A percentile compares a stretch with the other conserved stretches of the same genome.
Conservation (phyloP, 2,888 invertebrate genomes). For the Chrysodeixis includens region DNA sequence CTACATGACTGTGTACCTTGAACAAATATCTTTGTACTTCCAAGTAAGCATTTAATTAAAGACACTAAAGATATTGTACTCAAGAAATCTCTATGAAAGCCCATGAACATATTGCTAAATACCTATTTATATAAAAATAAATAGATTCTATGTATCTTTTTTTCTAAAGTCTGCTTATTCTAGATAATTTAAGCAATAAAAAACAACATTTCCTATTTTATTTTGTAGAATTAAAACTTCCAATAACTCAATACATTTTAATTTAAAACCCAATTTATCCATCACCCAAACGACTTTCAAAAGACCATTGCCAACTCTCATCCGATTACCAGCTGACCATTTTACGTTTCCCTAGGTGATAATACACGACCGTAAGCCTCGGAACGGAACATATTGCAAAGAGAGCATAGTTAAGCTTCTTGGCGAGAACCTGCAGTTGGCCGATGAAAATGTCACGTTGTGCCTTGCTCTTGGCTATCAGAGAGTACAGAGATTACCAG, state of each 20-base stretch:
- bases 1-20: constrained; percentile 86
- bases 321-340: constrained; percentile 48
- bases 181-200: too few relatives aligned
- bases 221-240: neutral
- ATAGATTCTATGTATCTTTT: too few relatives aligned
- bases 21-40: constrained; percentile 85
- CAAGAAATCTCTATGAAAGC: too few relatives aligned
- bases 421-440: constrained; percentile 84
- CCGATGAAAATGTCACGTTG: constrained; percentile 85
- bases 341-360: constrained; percentile 73
- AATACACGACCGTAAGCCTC: constrained; percentile 85
- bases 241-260: neutral
- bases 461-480: constrained; percentile 86
- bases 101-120: too few relatives aligned
- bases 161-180: too few relatives aligned
- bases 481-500: constrained; percentile 84
- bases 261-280: neutral
- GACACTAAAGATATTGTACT: neutral
- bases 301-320: constrained; percentile 26
- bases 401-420: constrained; percentile 85
- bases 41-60: constrained; percentile 68
- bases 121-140: too few relatives aligned
- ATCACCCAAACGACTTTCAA: constrained; percentile 17
- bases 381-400: constrained; percentile 86
- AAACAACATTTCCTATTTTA: too few relatives aligned